Evolutionary conservation across 2,888 invertebrate species (phyloP).

Genomic region (Drosophila monieri): DNA sequence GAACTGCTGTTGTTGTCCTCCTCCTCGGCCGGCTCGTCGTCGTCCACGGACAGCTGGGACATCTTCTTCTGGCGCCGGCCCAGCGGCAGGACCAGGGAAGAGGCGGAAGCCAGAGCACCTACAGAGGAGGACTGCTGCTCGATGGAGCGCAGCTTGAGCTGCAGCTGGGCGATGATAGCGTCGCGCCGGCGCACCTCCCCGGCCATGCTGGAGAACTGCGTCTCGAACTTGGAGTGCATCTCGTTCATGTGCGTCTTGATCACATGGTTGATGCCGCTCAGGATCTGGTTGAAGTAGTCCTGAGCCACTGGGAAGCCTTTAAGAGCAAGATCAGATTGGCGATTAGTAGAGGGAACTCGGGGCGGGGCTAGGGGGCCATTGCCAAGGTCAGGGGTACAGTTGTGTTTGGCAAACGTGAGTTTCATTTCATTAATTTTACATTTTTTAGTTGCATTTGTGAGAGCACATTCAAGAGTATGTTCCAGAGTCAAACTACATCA

Average conservation of each 20-base stretch:
- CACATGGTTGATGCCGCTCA: slow-evolving; percentile 91
- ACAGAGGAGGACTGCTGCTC: slow-evolving; percentile 60
- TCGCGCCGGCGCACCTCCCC: slow-evolving; percentile 92
- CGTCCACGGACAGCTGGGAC: slow-evolving; percentile 62
- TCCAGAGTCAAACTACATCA: slow-evolving; percentile 31
- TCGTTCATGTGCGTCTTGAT: slow-evolving; percentile 90
- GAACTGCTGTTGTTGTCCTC: slow-evolving; percentile 80
- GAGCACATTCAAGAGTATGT: slow-evolving; percentile 22
- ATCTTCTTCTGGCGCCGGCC: slow-evolving; percentile 61
- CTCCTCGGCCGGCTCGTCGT: slow-evolving; percentile 58
- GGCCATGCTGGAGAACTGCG: slow-evolving; percentile 90
- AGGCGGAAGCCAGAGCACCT: slow-evolving; percentile 16
- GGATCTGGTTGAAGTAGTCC: slow-evolving; percentile 92
- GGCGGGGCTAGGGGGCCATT: neutral
- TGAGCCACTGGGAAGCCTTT: slow-evolving; percentile 89
- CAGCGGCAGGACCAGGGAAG: slow-evolving; percentile 33
- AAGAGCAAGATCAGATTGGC: slow-evolving; percentile 37
- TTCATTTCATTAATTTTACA: slow-evolving; percentile 1
- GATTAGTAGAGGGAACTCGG: neutral
- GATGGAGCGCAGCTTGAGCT: slow-evolving; percentile 89
- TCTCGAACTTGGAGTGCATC: slow-evolving; percentile 89
- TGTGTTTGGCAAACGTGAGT: slow-evolving; percentile 30
- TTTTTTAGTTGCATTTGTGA: slow-evolving; percentile 17
- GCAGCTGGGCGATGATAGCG: slow-evolving; percentile 91
- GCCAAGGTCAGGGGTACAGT: slow-evolving; percentile 1